Evolutionary conservation across 2,888 invertebrate genomes (phyloP).

Genomic region (Erannis defoliaria): DNA sequence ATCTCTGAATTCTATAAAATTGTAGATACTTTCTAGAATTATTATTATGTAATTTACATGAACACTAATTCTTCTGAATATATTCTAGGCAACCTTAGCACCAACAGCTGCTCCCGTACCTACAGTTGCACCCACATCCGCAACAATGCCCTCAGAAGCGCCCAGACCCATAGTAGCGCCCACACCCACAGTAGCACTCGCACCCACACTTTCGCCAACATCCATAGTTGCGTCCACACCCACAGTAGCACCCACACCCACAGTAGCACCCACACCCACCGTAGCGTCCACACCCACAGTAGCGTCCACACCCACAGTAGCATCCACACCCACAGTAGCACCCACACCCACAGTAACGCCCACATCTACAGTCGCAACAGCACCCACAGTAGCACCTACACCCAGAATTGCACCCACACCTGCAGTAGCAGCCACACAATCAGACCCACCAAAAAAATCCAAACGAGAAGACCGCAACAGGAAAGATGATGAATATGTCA

Average conservation of each 20-base stretch:
- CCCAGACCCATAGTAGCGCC: too few species aligned
- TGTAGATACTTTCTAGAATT: too few species aligned
- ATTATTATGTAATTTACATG: too few species aligned
- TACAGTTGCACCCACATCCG: too few species aligned
- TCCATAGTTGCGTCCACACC: too few species aligned
- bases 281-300: neutral
- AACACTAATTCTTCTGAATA: too few species aligned
- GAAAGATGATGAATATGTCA: slow-evolving; percentile 88
- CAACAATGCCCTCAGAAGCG: too few species aligned
- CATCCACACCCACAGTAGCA: neutral
- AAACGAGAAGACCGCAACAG: slow-evolving; percentile 75
- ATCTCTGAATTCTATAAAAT: too few species aligned
- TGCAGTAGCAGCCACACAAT: slow-evolving; percentile 36
- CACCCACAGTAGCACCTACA: neutral
- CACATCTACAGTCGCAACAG: neutral
- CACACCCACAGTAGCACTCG: too few species aligned
- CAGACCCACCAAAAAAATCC: slow-evolving; percentile 65
- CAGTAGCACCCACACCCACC: neutral
- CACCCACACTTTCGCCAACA: too few species aligned
- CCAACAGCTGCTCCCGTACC: neutral
- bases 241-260: neutral
- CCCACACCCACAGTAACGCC: neutral
- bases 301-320: neutral
- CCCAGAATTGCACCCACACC: neutral
- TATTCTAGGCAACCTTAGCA: neutral